Percentiles rank a stretch among this genome's conserved stretches.
Evolutionary conservation across 2,888 invertebrate species (phyloP).

Genomic region (Lithophane ornitopus): DNA sequence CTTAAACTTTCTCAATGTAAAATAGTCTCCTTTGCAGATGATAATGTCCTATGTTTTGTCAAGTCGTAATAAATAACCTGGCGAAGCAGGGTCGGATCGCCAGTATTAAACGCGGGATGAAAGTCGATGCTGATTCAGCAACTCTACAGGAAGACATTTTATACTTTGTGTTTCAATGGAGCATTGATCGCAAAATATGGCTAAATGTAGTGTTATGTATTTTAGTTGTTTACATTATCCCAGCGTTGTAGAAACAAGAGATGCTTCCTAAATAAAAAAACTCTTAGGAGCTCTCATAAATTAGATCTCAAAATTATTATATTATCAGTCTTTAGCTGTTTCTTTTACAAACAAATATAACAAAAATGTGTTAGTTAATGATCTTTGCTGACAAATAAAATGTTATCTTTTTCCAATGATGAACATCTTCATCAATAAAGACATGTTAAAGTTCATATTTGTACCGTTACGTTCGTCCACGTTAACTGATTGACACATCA

Average conservation of each 20-base stretch:
- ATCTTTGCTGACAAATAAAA: constrained; percentile 27
- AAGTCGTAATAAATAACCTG: not conserved
- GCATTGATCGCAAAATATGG: not conserved
- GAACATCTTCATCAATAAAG: constrained; percentile 27
- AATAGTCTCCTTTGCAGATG: not conserved
- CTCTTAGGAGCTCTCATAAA: not conserved
- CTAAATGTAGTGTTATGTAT: not conserved
- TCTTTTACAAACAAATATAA: not conserved
- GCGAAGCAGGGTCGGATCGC: not conserved
- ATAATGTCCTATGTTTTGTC: not conserved
- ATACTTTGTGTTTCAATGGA: not conserved
- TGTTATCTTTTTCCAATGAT: constrained; percentile 12
- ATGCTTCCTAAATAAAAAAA: not conserved
- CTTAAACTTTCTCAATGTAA: not conserved
- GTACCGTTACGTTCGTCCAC: constrained; percentile 1
- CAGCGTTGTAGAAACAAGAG: not conserved
- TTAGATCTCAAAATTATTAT: constrained; percentile 4
- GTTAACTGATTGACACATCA: constrained; percentile 32
- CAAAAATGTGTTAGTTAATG: constrained; percentile 15
- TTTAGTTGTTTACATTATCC: not conserved
- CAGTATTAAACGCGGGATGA: not conserved
- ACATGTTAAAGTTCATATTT: constrained; percentile 30
- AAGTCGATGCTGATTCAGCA: not conserved
- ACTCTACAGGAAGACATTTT: not conserved
- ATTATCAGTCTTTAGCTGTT: not conserved